These are phyloP conservation scores for Capreolus pygargus DNA, from an alignment of 2,113 vertebrate genomes.

Conservation along the genomic window DNA sequence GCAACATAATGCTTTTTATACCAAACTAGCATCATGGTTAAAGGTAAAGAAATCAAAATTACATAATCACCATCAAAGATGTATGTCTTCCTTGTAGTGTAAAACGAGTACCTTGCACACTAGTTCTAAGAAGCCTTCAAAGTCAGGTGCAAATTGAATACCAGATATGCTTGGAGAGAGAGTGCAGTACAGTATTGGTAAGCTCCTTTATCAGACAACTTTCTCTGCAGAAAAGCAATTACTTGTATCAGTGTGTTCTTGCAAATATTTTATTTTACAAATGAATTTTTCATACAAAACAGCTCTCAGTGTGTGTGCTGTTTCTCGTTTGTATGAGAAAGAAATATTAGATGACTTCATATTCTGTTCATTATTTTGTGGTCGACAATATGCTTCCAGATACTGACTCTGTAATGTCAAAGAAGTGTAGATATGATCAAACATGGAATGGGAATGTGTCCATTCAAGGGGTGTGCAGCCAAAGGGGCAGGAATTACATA, in stretches of 20 bases:
- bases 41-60: not conserved
- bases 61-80: not conserved
- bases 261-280: not conserved
- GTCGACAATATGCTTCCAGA: not conserved
- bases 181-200: accelerated
- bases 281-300: accelerated
- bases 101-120: accelerated
- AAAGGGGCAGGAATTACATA: accelerated
- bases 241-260: not conserved
- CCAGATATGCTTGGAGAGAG: not conserved
- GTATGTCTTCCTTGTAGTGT: accelerated
- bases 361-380: not conserved
- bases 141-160: not conserved
- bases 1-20: not conserved
- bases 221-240: not conserved
- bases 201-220: accelerated
- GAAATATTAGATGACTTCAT: accelerated
- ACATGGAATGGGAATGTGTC: accelerated
- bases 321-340: accelerated
- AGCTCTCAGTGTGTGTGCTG: accelerated
- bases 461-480: accelerated
- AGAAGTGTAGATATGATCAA: too few species aligned
- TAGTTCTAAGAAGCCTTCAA: not conserved
- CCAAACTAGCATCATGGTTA: too few species aligned
- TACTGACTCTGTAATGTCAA: not conserved